phyloP scores from a whole-genome alignment of 2,888 invertebrate species.

The Mycalesis mineus region DNA sequence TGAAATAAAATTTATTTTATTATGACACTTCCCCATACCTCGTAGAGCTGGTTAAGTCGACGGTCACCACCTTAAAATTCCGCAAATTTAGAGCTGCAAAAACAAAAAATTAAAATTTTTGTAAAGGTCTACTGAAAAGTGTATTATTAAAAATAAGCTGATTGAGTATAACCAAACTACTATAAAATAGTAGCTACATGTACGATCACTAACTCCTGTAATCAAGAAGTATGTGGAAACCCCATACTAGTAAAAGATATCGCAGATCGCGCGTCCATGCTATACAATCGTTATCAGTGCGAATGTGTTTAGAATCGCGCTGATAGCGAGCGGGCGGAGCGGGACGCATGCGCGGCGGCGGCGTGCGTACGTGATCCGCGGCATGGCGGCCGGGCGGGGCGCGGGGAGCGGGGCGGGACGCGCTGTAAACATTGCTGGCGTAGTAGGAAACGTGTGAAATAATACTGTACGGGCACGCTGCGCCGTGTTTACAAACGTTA shows the following conservation, averaged over 20 bases:
- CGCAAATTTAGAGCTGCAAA: no score
- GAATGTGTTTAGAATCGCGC: slow-evolving; percentile 41
- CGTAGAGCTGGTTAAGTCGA: no score
- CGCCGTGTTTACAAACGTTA: slow-evolving; percentile 12
- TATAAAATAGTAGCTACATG: no score
- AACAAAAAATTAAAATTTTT: no score
- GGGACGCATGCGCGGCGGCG: slow-evolving; percentile 58
- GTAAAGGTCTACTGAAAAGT: no score
- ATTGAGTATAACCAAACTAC: no score
- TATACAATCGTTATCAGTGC: slow-evolving; percentile 30
- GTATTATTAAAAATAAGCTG: no score
- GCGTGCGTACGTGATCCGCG: slow-evolving; percentile 69
- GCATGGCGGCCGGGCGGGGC: slow-evolving; percentile 52
- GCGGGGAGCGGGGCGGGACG: slow-evolving; percentile 29
- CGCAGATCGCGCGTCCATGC: slow-evolving; percentile 13
- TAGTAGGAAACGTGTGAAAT: slow-evolving; percentile 14
- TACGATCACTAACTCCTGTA: no score
- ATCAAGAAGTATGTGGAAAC: no score
- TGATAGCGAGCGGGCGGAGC: slow-evolving; percentile 41
- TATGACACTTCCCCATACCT: no score
- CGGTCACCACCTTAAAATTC: no score
- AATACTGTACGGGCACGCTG: slow-evolving; percentile 4
- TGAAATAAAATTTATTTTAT: no score
- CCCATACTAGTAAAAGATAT: neutral
- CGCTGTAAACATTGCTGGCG: slow-evolving; percentile 22